Percentiles rank a stretch among this genome's conserved stretches.
Conservation (phyloP, 2,888 invertebrate genomes). For the Chrysina gloriosa region DNA sequence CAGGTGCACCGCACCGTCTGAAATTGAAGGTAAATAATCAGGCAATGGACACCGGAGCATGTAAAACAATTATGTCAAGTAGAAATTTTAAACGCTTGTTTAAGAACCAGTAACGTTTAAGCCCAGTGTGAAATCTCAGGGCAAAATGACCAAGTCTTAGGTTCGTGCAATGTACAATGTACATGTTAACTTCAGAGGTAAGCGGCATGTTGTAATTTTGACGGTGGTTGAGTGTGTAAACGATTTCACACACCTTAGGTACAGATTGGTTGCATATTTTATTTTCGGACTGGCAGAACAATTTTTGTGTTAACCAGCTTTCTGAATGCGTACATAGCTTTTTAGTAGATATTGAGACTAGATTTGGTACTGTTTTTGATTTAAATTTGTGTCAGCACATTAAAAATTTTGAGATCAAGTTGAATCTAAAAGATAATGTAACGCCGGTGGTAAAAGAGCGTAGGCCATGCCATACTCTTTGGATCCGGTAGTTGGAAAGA, state of each 20-base stretch:
- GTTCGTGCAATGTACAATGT: conserved; percentile 32
- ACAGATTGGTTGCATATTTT: conserved; percentile 44
- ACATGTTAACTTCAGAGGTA: conserved; percentile 32
- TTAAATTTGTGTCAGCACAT: no score
- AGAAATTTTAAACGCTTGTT: conserved; percentile 27
- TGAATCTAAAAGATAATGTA: no score
- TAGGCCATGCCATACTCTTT: no score
- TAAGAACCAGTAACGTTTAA: conserved; percentile 24
- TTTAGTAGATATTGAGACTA: no score
- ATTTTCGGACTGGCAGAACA: conserved; percentile 37
- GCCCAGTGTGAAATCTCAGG: conserved; percentile 39
- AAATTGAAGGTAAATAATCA: conserved; percentile 20
- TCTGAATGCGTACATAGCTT: no score
- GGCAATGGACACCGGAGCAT: conserved; percentile 34
- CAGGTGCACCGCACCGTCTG: not conserved
- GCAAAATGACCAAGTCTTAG: conserved; percentile 33
- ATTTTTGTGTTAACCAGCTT: no score
- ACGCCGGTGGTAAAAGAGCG: no score
- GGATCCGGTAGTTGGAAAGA: no score
- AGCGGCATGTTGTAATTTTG: conserved; percentile 8
- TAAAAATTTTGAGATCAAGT: no score
- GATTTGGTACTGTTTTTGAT: no score
- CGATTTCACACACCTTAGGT: conserved; percentile 41
- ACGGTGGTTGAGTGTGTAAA: conserved; percentile 23
- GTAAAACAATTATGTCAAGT: conserved; percentile 30